Evolutionary conservation across 2,888 invertebrate species (phyloP), one percentile per base, ranked within the genome.

Genomic region (Aplocera efformata): DNA sequence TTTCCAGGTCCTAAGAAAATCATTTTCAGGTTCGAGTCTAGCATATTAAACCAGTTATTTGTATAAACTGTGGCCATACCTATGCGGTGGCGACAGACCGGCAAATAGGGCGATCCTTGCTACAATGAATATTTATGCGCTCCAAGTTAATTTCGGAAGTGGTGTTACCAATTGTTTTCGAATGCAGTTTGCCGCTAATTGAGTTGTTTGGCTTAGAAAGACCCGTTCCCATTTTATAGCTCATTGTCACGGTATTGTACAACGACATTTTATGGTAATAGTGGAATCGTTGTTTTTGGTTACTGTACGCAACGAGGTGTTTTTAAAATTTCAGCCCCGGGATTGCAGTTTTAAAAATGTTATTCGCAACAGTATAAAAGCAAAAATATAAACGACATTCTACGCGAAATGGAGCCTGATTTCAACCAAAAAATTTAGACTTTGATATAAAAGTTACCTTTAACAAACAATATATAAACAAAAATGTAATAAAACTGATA

Each of bases 51-150:
- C 22, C 35, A 41, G 35, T 8, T 27, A 8, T 8, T 22, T 10
- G 23, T 11, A 4, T 25, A 34, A 22, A 26, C 41, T 35, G 26
- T 31, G 31, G 26, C 10, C n/a, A 56, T 60, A 63, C 60, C 65
- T 69, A 61, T 60, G 60, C 65, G 67, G 61, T 55, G 70, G 77
- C 75, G 76, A 74, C 74, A 75, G 72, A 66, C 70, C 71, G 78
- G 79, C 72, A 81, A 83, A 84, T 82, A 77, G 79, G 71, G 61
- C 71, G 68, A 74, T 73, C 44, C 69, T 67, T 64, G 58, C 52
- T 54, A 61, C 75, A 64, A 79, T 84, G 77, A 79, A 82, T 79
- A 79, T 81, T 77, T 74, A 79, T 77, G 65, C 53, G 48, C 50
- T 56, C 63, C 57, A 72, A 71, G 71, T 69, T 63, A 64, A 68